phyloP scores from a whole-genome alignment of 2,113 vertebrate species.

The Symphodus melops region DNA sequence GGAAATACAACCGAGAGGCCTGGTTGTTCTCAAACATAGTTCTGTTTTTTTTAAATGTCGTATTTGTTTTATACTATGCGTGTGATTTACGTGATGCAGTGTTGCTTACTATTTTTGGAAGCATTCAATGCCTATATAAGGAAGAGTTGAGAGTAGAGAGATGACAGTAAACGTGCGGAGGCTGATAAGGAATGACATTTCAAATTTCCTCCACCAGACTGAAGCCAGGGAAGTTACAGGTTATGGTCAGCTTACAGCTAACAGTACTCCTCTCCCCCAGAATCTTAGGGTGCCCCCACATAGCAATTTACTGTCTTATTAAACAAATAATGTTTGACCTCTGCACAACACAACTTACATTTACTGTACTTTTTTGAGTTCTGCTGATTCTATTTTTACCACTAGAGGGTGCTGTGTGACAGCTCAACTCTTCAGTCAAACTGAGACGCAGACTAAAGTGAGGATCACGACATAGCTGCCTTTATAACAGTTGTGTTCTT shows the following conservation, averaged over 20 bases:
- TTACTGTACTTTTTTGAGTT: neutral
- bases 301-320: neutral
- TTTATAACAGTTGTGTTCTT: neutral
- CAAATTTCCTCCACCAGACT: neutral
- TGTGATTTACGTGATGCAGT: neutral
- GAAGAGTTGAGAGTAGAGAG: neutral
- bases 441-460: neutral
- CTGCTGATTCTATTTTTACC: constrained; percentile 16
- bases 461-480: neutral
- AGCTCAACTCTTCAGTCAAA: neutral
- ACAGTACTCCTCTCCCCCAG: neutral
- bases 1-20: neutral
- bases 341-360: too few species aligned
- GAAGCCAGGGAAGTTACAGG: neutral
- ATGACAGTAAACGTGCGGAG: neutral
- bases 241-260: neutral
- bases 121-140: neutral
- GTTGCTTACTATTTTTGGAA: neutral
- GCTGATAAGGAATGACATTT: neutral
- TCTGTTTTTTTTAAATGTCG: neutral
- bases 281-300: neutral
- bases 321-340: neutral
- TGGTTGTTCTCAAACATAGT: too few species aligned
- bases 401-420: constrained; percentile 67
- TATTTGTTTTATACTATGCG: neutral